phyloP scores from a whole-genome alignment of 2,797 vertebrate species.

The Antrozous pallidus region DNA sequence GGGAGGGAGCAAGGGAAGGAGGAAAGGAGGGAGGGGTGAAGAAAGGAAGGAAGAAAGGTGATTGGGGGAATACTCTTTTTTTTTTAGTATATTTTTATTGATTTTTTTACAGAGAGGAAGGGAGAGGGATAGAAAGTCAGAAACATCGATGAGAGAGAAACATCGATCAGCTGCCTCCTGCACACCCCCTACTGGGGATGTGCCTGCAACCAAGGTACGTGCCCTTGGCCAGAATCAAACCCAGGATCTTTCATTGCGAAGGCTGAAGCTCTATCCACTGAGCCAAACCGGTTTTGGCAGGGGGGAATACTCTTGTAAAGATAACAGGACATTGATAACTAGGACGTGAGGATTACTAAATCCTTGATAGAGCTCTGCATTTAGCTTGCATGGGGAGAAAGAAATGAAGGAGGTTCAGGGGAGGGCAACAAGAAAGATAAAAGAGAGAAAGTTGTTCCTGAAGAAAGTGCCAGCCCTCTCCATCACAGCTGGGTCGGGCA shows the following conservation, averaged over 20 bases:
- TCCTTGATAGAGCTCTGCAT: background rate
- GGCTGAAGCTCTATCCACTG: no score
- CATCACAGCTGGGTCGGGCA: background rate
- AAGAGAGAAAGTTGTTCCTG: background rate
- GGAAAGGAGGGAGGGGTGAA: background rate
- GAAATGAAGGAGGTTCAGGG: background rate
- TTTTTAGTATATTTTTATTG: no score
- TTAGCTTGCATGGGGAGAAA: background rate
- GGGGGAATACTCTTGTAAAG: background rate
- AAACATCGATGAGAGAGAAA: no score
- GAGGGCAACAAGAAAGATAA: background rate
- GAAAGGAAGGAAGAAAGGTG: fast-evolving
- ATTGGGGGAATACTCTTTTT: background rate
- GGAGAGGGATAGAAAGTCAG: no score
- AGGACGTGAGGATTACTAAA: background rate
- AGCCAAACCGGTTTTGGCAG: no score
- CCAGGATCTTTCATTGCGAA: no score
- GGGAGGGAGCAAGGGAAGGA: fast-evolving
- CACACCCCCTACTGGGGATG: no score
- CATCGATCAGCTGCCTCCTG: no score
- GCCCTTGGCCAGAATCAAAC: no score
- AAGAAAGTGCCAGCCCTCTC: background rate
- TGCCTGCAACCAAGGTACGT: no score
- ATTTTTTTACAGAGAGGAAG: no score
- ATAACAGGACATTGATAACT: background rate